Evolutionary conservation across 2,113 vertebrate species (phyloP), one percentile per base, ranked within the genome.

Genomic region (Copsychus sechellarum): DNA sequence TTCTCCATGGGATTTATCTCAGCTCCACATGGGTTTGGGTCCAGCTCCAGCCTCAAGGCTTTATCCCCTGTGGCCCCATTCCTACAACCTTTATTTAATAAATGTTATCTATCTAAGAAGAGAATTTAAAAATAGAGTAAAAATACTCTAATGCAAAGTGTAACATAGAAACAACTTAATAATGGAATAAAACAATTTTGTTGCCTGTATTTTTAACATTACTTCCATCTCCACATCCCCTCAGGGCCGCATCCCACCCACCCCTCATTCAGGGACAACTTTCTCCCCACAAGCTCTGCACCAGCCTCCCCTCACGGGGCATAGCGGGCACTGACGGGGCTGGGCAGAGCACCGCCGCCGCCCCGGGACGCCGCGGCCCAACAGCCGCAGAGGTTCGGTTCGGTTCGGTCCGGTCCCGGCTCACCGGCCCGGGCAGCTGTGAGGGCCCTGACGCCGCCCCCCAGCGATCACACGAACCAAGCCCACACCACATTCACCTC

Each of bases 171-270:
- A 8, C 21, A 65, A 16, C 31, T 40, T 8, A 40, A 56, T 8
- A 64, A 38, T 3, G 14, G 17, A 56, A 15, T 6, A 5, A n/a
- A 56, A 4, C 22, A 38, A 15, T 1, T n/a, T 48, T 14, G 40
- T 14, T 69, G 34, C 14, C 14, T 48, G 2, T n/a, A 38, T 5
- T 47, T 48, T 57, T 21, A 58, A 8, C 8, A 28, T 40, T 38
- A 48, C 14, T 47, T 38, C 23, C 21, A 38, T 8, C 18, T 38
- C 51, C 34, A 40, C 22, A 33, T 33, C 7, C n/a, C 43, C 28
- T 7, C 6, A 4, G 62, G n/a, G 40, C n/a, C 3, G 4, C 19
- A 53, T n/a, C 3, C 14, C 14, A 1, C 58, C 31, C 38, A 12
- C 7, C 28, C 26, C 22, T 26, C 34, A 40, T 4, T 33, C 0